These are phyloP conservation scores for Drosophila formosana DNA, from an alignment of 2,888 invertebrate species.

Conservation along the genomic window DNA sequence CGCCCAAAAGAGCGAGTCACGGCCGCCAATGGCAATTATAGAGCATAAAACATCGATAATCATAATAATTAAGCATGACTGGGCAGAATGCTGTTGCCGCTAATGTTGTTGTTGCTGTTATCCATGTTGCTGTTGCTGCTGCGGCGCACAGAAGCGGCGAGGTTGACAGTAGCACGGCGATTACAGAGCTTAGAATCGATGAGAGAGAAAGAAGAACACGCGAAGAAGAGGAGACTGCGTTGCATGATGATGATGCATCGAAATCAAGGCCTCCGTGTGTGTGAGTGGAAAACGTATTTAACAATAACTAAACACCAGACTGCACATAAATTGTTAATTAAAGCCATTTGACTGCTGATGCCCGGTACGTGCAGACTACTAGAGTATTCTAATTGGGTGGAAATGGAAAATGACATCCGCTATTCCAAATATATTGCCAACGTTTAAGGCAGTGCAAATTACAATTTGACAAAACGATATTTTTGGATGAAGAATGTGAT, in stretches of 20 bases:
- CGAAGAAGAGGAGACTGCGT: neutral
- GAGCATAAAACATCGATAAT: slow-evolving; percentile 82
- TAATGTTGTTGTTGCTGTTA: slow-evolving; percentile 7
- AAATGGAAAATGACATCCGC: too few species aligned
- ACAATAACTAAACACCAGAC: slow-evolving; percentile 51
- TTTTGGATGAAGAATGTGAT: too few species aligned
- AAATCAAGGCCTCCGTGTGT: slow-evolving; percentile 40
- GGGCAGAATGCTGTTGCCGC: slow-evolving; percentile 59
- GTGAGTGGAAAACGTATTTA: slow-evolving; percentile 13
- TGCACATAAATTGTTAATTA: slow-evolving; percentile 75
- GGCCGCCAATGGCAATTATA: slow-evolving; percentile 75
- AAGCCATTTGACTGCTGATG: slow-evolving; percentile 56
- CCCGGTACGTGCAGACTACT: neutral
- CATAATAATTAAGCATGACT: slow-evolving; percentile 81
- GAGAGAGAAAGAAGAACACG: neutral
- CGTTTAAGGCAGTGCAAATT: too few species aligned
- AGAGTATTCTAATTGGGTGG: too few species aligned
- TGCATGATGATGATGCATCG: slow-evolving; percentile 51
- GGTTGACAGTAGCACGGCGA: slow-evolving; percentile 55
- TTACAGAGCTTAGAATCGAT: slow-evolving; percentile 46
- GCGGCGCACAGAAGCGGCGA: slow-evolving; percentile 39
- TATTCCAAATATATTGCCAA: too few species aligned
- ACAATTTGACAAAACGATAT: too few species aligned
- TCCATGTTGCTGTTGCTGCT: neutral
- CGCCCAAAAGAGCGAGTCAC: slow-evolving; percentile 71